Conservation (phyloP, 2,113 vertebrate species). For the Sinocyclocheilus anophthalmus region DNA sequence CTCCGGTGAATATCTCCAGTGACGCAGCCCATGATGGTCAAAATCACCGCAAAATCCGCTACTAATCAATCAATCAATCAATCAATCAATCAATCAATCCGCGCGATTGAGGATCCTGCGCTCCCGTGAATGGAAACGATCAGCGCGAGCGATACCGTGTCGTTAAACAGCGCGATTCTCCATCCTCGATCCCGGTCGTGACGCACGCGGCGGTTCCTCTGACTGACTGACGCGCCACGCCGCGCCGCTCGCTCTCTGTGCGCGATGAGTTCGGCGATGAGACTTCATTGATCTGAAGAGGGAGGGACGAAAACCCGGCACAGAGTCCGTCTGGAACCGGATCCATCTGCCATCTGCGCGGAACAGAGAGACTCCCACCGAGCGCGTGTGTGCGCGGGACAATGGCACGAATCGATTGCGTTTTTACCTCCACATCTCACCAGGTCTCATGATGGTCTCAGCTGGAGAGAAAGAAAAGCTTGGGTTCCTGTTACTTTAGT, state of each 20-base stretch:
- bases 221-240: slow-evolving; percentile 75
- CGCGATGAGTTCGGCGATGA: slow-evolving; percentile 68
- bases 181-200: slow-evolving; percentile 22
- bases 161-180: slow-evolving; percentile 28
- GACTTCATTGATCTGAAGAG: slow-evolving; percentile 78
- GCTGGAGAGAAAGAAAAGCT: not conserved
- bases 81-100: slow-evolving; percentile 54
- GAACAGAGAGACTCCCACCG: too few species aligned
- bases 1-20: slow-evolving; percentile 77
- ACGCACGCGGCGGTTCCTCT: slow-evolving; percentile 66
- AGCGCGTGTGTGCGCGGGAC: not conserved
- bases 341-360: not conserved
- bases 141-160: slow-evolving; percentile 20
- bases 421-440: not conserved
- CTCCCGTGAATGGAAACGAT: slow-evolving; percentile 39
- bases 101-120: slow-evolving; percentile 71
- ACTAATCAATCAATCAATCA: slow-evolving; percentile 31
- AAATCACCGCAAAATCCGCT: slow-evolving; percentile 10
- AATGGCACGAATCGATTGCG: not conserved
- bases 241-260: slow-evolving; percentile 71
- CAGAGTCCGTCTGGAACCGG: not conserved
- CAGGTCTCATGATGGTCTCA: not conserved
- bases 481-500: not conserved
- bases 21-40: slow-evolving; percentile 80
- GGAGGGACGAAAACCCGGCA: slow-evolving; percentile 65